Base-by-base conservation (phyloP, 2,797 vertebrate genomes). In the Rhadinocentrus ornatus region DNA sequence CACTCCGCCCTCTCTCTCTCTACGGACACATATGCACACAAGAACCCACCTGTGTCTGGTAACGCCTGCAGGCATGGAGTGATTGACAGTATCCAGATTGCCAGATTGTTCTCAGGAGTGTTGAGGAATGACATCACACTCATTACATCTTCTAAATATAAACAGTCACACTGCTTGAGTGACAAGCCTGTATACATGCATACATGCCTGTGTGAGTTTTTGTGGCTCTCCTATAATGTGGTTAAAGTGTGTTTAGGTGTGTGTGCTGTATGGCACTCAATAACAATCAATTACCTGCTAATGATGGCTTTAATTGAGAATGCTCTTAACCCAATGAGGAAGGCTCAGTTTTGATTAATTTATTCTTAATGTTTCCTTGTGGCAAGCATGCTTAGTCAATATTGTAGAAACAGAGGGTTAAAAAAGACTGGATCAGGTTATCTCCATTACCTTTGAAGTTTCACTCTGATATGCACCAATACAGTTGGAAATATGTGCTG, bases 101-200 rank as follows among this genome's bases (percentile, higher is more conserved):
- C 92, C 91, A 91, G 90, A 93, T 90, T 91, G 92, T 90, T 93
- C 90, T 93, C 88, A 86, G 81, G 82, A 89, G 90, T 71, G 66
- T 69, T 67, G 85, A 85, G 85, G 81, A 86, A 93, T 94, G 89
- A 94, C 91, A 93, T 93, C 91, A 93, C 84, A 78, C 89, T 91
- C 91, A 92, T 94, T 93, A 92, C 88, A 89, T 88, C 84, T 83
- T 89, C 89, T 93, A 93, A 93, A 93, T 91, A 94, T 92, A 93
- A 91, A 90, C 89, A 89, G 85, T 90, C 84, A 69, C 65, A 66
- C 72, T 50, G 80, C 77, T 71, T 91, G 90, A 91, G 76, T 86
- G 91, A 90, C 91, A 92, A 78, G 88, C 79, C 83, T 86, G 84
- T 89, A 88, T 88, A 89, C 88, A 92, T 64, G 78, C 76, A 71